Evolutionary conservation across 2,797 vertebrate genomes (phyloP), one percentile per base, ranked within the genome.

Genomic region (Sebastes reedi): DNA sequence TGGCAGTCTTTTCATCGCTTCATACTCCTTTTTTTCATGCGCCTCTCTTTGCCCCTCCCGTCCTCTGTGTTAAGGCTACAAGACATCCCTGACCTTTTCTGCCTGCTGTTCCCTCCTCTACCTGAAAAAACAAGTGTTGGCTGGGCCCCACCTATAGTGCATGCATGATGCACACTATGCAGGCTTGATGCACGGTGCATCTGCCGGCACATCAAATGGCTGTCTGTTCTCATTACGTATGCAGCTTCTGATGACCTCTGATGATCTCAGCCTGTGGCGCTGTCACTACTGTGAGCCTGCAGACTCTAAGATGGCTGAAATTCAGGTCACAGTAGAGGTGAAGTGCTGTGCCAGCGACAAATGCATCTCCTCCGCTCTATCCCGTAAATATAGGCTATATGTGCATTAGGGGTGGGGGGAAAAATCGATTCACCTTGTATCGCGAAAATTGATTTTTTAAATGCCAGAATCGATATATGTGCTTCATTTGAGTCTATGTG

Each of bases 271-370:
- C 65, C 59, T 36, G 59, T 34, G 73, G 77, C 1, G 55, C 77
- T 83, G 79, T 81, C 30, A 52, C 61, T 79, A 7, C 55, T 42
- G 79, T 70, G 36, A 88, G 80, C 65, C 22, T 54, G 52, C 77
- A 70, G 76, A 70, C 72, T 66, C 67, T 85, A 84, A 89, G 84
- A 92, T 84, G 88, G 88, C 90, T 89, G 87, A 82, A 84, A 84
- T 67, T 76, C 73, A 82, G 77, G 79, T 86, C 81, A 81, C 8
- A 22, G 73, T 32, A 14, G 64, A 80, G 70, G 56, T 64, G 70
- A 72, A 80, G 62, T 68, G 82, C 84, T 76, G 65, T 39, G 80
- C 69, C 55, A 59, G 62, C 64, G 42, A 83, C 34, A 79, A 84
- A 80, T 24, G 36, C 27, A 34, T 64, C 70, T 52, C 59, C 25